Evolutionary conservation across 92 coral and sea anemone species (phyloP).

Genomic region (Paragorgia papillata): DNA sequence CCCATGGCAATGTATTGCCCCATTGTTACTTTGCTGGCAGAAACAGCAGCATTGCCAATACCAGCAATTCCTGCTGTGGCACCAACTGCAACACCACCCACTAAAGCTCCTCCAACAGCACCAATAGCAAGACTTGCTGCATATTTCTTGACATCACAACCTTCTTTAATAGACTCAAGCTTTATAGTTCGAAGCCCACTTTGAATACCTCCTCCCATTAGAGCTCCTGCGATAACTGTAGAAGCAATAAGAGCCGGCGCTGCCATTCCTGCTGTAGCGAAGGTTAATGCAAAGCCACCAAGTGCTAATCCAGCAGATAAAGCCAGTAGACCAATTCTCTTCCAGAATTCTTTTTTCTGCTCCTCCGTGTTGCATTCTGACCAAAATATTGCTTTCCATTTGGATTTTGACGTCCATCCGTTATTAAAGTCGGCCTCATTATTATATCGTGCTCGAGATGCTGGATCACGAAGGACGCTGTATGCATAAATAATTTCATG

Average conservation of each 20-base stretch:
- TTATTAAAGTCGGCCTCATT: constrained; percentile 9
- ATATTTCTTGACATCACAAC: constrained; percentile 8
- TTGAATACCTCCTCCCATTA: constrained; percentile 19
- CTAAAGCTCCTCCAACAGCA: constrained; percentile 22
- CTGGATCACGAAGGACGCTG: constrained; percentile 22
- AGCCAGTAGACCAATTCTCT: constrained; percentile 18
- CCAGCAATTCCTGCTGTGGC: constrained; percentile 30
- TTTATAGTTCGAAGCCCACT: constrained; percentile 7
- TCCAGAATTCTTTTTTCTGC: constrained; percentile 9
- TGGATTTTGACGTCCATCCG: constrained; percentile 29
- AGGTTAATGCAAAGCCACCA: constrained; percentile 21
- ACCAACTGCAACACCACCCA: constrained; percentile 4
- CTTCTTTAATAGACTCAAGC: constrained; percentile 17
- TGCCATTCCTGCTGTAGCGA: constrained; percentile 34
- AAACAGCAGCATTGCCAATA: constrained; percentile 45
- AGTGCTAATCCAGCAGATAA: neutral
- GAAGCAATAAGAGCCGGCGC: constrained; percentile 1
- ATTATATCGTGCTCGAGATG: constrained; percentile 22
- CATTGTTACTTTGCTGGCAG: no score
- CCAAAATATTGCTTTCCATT: constrained; percentile 9
- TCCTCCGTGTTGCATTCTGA: constrained; percentile 11
- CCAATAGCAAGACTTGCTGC: neutral
- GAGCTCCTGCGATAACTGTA: neutral
- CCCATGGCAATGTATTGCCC: constrained; percentile 40
- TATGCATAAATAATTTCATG: constrained; percentile 32